A percentile compares a stretch with the other conserved stretches of the same genome.
Conservation (phyloP, 53 echinoderm and acorn worm genomes). For the Arbacia lixula region DNA sequence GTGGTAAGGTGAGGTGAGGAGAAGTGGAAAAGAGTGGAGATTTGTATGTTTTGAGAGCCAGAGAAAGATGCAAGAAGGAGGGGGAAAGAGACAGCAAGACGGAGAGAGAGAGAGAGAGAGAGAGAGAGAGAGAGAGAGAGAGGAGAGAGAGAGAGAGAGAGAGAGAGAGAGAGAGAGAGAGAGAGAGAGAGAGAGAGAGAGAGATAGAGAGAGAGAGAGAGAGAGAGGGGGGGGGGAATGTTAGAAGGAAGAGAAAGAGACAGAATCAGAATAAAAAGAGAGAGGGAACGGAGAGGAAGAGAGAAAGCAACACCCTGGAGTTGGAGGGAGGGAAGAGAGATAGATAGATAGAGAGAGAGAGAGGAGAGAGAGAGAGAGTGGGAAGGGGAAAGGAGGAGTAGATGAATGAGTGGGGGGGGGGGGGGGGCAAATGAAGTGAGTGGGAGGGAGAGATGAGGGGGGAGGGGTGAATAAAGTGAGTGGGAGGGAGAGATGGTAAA, state of each 20-base stretch:
- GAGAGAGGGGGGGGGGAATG: not conserved
- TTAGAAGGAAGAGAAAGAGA: not conserved
- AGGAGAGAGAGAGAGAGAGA: not conserved
- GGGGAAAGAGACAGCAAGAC: not conserved
- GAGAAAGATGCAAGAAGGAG: not conserved
- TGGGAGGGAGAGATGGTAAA: not conserved
- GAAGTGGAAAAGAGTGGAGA: too few relatives aligned
- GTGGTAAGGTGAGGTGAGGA: not conserved
- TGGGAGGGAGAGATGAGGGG: not conserved
- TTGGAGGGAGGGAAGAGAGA: not conserved
- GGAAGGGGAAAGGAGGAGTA: not conserved
- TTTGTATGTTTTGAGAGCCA: too few relatives aligned
- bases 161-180: not conserved
- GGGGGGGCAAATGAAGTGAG: not conserved
- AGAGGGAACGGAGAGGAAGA: not conserved
- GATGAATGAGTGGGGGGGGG: not conserved
- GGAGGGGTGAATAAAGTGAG: not conserved
- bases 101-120: too few relatives aligned
- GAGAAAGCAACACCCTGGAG: not conserved
- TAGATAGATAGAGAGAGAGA: not conserved
- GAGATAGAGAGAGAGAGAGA: not conserved
- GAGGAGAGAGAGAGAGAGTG: not conserved
- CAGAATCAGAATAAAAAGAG: too few relatives aligned
- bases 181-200: not conserved
- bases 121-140: not conserved